phyloP scores from a whole-genome alignment of 2,113 vertebrate genomes.

The Amazona guildingii region DNA sequence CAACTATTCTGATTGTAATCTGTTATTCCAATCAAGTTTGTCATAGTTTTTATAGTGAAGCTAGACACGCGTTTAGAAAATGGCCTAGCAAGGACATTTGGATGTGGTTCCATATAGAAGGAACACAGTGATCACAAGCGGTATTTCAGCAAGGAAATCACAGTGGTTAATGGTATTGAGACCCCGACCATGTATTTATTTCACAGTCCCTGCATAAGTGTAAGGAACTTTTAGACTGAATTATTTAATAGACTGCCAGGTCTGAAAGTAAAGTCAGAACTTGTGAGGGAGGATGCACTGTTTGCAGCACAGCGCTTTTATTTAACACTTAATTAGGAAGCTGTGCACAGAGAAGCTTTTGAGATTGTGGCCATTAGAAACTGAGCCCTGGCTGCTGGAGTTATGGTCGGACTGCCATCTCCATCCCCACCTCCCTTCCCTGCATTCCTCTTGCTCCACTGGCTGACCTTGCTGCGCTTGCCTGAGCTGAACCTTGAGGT shows the following conservation, averaged over 20 bases:
- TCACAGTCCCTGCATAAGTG: constrained; percentile 17
- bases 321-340: constrained; percentile 66
- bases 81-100: neutral
- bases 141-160: constrained; percentile 19
- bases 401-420: constrained; percentile 68
- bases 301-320: constrained; percentile 39
- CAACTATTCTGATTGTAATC: neutral
- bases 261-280: constrained; percentile 61
- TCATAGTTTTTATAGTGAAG: neutral
- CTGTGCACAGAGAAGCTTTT: constrained; percentile 64
- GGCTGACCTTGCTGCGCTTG: constrained; percentile 77
- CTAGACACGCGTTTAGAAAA: neutral
- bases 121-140: constrained; percentile 61
- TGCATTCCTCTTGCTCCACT: constrained; percentile 45
- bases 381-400: constrained; percentile 50
- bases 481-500: constrained; percentile 77
- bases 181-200: constrained; percentile 63
- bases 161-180: constrained; percentile 40
- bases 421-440: neutral
- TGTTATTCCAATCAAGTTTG: neutral
- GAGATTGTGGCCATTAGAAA: constrained; percentile 84
- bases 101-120: constrained; percentile 64
- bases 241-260: constrained; percentile 42
- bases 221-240: constrained; percentile 36
- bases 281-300: constrained; percentile 39